Evolutionary conservation across 2,888 invertebrate genomes (phyloP), one percentile per base, ranked within the genome.

Genomic region (Nemotelus nigrinus): DNA sequence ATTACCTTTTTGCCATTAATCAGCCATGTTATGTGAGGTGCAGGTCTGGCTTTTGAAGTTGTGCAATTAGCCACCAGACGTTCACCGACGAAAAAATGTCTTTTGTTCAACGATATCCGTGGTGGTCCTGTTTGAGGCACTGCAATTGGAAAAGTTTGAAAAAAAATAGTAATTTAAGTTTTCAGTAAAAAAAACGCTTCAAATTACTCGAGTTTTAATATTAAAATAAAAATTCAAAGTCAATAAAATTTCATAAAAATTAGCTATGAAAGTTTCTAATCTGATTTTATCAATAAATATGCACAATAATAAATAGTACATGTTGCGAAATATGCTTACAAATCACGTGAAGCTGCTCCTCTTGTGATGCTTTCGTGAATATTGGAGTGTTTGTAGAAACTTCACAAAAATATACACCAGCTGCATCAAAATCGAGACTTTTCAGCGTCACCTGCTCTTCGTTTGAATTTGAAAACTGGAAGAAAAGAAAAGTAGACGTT

Each of bases 381-480:
- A 95, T 92, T 80, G 95, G 94, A 70, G 93, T 92, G 84, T 94
- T 93, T 83, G 93, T 91, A 77, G 95, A 93, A 45, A 95, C 94
- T 84, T 93, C 93, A 85, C 96, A 96, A 78, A 91, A 92, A 87
- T 95, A 96, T 76, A 90, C 89, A 45, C 95, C 95, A 10, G 93
- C 91, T 64, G 94, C 93, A 77, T 92, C 89, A 87, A 94, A 94
- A 85, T 94, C 93, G 84, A 95, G 89, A 85, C 91, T 90, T 82
- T 92, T 92, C 82, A 95, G 87, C 80, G 91, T 90, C 82, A 94
- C 88, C 85, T 90, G 90, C 84, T 88, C 89, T 83, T 89, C 89
- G 83, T 87, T 88, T 83, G 86, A 86, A 78, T 84, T 83, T 57
- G 84, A 83, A 84, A 85, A 86, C 87, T 87, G 79, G 72, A 78